These are phyloP conservation scores for Battus philenor DNA, from an alignment of 1,140 invertebrate species.

Conservation along the genomic window DNA sequence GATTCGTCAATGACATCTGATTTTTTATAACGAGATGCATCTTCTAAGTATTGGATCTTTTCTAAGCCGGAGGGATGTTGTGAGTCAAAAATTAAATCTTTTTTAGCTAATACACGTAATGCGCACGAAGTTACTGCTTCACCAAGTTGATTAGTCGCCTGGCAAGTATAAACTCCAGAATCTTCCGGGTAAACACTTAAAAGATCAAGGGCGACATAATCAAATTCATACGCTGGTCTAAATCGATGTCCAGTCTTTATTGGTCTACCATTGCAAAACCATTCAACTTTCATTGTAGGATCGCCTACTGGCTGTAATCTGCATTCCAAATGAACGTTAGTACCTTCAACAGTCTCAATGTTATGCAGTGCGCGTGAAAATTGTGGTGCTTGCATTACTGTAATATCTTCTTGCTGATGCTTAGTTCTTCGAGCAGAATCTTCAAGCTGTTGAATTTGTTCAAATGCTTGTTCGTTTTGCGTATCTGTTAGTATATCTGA, in stretches of 20 bases:
- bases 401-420: constrained; percentile 85
- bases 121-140: constrained; percentile 96
- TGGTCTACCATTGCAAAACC: constrained; percentile 95
- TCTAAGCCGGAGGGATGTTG: constrained; percentile 92
- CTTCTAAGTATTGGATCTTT: constrained; percentile 94
- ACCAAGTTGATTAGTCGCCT: constrained; percentile 92
- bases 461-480: constrained; percentile 95
- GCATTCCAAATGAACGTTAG: constrained; percentile 95
- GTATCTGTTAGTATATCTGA: constrained; percentile 95
- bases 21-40: constrained; percentile 89
- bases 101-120: constrained; percentile 91
- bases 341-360: constrained; percentile 93
- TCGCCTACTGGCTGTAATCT: constrained; percentile 96
- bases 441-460: constrained; percentile 96
- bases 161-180: constrained; percentile 96
- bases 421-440: constrained; percentile 85
- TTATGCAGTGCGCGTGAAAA: constrained; percentile 93
- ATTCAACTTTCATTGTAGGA: constrained; percentile 96
- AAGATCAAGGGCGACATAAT: constrained; percentile 97
- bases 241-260: constrained; percentile 95
- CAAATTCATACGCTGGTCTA: constrained; percentile 97
- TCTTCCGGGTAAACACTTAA: constrained; percentile 97
- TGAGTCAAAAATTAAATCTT: constrained; percentile 88
- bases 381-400: constrained; percentile 87
- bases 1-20: constrained; percentile 89